Evolutionary conservation across 2,113 vertebrate species (phyloP), one percentile per base, ranked within the genome.

Genomic region (Triplophysa dalaica): DNA sequence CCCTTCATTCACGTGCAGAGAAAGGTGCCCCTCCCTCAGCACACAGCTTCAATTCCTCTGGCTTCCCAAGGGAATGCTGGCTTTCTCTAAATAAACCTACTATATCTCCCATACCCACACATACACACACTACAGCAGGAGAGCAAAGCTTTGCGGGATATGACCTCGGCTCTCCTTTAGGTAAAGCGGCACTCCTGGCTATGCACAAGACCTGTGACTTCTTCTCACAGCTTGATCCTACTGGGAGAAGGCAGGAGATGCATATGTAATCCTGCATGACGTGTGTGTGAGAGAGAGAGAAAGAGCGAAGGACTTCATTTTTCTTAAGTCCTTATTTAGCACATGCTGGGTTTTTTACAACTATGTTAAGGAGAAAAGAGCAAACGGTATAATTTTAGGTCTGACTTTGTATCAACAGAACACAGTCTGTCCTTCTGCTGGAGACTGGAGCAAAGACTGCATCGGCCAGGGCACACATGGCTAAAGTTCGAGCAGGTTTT

Each of bases 21-120:
- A 87, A 86, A 83, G 73, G 76, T 84, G 80, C 84, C 74, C 83
- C 87, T 82, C 87, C 87, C 83, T 85, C 78, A 79, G 80, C 82
- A 84, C 78, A 83, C 86, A 81, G 78, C 78, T 81, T 86, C 87
- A 82, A 87, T 87, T 83, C 85, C 74, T 81, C 69, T 72, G 50
- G 56, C 83, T 75, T 85, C 87, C 86, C 87, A 45, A 64, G 87
- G 85, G 84, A 85, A 79, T 50, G 26, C 80, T 80, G 86, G 64
- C 81, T 78, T 82, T 85, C 74, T 82, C 83, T 81, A 81, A 86
- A 84, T 83, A 83, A 80, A 80, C 45, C 75, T 62, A 70, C 69
- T 63, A 41, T 68, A 60, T 77, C 65, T 73, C 79, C 54, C 76
- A 79, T 67, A 70, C 65, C 81, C 78, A 66, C 43, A 82, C 50